Evolutionary conservation across 2,888 invertebrate genomes (phyloP).

Genomic region (Poecilus cupreus): DNA sequence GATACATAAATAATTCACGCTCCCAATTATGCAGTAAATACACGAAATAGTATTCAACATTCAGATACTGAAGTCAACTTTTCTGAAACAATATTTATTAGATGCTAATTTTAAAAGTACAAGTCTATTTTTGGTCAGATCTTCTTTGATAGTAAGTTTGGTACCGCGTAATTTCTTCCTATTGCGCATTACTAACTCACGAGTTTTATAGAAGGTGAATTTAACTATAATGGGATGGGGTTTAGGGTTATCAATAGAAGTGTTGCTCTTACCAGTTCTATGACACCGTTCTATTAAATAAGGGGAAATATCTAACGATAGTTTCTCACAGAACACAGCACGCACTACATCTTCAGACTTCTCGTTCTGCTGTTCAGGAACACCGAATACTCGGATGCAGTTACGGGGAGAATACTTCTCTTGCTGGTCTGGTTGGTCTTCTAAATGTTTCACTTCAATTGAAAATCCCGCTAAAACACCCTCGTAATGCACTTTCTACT

Average conservation of each 20-base stretch:
- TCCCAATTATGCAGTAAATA: background rate
- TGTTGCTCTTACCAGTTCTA: background rate
- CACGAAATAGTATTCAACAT: background rate
- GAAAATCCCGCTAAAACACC: background rate
- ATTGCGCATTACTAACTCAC: background rate
- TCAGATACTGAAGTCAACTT: background rate
- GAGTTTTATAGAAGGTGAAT: background rate
- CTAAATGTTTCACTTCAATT: background rate
- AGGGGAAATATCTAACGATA: background rate
- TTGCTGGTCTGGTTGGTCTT: background rate
- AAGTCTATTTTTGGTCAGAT: background rate
- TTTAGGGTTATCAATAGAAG: background rate
- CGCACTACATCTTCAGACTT: background rate
- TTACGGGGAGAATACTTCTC: background rate
- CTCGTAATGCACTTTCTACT: background rate
- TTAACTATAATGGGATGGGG: background rate
- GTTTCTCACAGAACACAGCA: background rate
- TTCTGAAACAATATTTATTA: background rate
- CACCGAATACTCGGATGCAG: background rate
- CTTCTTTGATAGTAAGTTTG: background rate
- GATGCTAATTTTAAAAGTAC: background rate
- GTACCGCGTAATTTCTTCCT: background rate
- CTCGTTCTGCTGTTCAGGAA: background rate
- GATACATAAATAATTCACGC: background rate
- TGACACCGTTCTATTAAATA: background rate